Evolutionary conservation across 2,888 invertebrate genomes (phyloP), one percentile per base, ranked within the genome.

Genomic region (Lithophane socia): DNA sequence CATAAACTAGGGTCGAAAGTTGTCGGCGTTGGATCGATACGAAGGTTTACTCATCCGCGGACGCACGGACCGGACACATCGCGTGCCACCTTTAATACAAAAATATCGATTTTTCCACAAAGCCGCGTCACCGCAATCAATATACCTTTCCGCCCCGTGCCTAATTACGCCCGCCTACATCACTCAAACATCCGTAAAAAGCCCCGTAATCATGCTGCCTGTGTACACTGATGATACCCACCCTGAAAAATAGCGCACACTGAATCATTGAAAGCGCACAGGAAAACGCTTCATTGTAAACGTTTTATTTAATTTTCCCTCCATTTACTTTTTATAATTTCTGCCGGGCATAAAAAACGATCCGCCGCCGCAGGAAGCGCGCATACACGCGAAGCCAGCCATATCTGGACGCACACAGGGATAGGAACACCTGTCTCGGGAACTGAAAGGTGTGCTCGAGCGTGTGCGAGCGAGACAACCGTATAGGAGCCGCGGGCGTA

Each of bases 301-400:
- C 96, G 95, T 96, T 96, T 96, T 96, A 96, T 96, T 96, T 96
- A 96, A 96, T 96, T 96, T 96, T 96, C 96, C 96, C 96, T 96
- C 96, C 96, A 96, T 96, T 96, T 96, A 96, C 95, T 96, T 96
- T 96, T 96, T 96, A 96, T 96, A 96, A 96, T 96, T 96, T 96
- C 94, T 96, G 95, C 93, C 94, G 94, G 94, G 96, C 94, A 95
- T 96, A 96, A 96, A 96, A 96, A 96, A 96, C 96, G 96, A 96
- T 96, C 95, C 95, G 92, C 95, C 94, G 95, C 94, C 95, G 96
- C 96, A 96, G 96, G 96, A 96, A 96, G 94, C 94, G 93, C 93
- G 93, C 96, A 95, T 90, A 96, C 96, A 94, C 80, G 89, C 88
- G 83, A 83, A 90, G 82, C 84, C 83, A 82, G 90, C 90, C 88